Base-by-base conservation (phyloP, 2,888 invertebrate genomes). In the Cotesia congregata region DNA sequence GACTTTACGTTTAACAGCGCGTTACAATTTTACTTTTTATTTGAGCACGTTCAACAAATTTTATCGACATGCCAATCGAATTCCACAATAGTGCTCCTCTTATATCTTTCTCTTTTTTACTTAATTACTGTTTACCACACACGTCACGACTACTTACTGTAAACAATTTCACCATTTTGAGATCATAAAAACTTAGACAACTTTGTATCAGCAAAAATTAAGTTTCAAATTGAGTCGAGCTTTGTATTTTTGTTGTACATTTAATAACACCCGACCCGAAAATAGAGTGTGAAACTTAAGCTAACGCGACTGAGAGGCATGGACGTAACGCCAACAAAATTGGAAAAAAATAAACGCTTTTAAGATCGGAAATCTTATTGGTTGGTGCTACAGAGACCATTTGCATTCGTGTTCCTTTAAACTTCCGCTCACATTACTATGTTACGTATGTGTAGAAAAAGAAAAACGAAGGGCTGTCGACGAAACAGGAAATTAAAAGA, bases 401-500 rank as follows among this genome's bases (percentile, higher is more conserved):
- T 83, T 85, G 82, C 79, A 39, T 61, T 59, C 20, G 17, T 17
- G 30, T 41, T 73, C 74, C 72, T 72, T 79, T 83, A 83, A 79
- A 75, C 82, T 85, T 85, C 83, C 84, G 86, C 84, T 77, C 71
- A 17, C 50, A 69, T 59, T 50, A 50, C 12, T 50, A 12, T 12
- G 65, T 20, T 30, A 30, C 71, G 67, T 20, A 75, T 39, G 77
- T 75, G 78, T 77, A 78, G 82, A 62, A 62, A 64, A 67, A 61
- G 74, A 9, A 80, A 79, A 79, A 80, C 76, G 74, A 78, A 77
- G 77, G 78, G 75, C 78, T 78, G 81, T 76, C 79, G 80, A 77
- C 77, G 68, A 79, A 84, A 82, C 85, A 85, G 85, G 85, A 86
- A 85, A 86, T 85, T 84, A 86, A 85, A 84, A 82, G 83, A 85